Conservation (phyloP, 2,888 invertebrate genomes). For the Erebia aethiops region DNA sequence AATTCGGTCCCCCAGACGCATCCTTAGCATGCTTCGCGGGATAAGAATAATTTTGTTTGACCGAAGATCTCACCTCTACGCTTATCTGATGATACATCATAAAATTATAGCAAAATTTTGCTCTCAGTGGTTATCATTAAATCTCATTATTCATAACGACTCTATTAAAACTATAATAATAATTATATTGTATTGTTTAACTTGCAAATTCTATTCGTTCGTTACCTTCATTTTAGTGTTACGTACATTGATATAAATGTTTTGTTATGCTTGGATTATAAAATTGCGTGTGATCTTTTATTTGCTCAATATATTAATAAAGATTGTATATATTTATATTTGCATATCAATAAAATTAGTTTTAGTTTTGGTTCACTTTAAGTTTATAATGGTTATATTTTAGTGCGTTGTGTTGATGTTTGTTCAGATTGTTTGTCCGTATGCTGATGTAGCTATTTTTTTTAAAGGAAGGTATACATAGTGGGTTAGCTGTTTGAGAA, state of each 20-base stretch:
- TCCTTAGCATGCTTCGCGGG: too few relatives aligned
- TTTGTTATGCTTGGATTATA: constrained; percentile 29
- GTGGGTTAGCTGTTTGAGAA: not conserved
- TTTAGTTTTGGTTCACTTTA: constrained; percentile 29
- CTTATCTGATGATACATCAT: not conserved
- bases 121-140: constrained; percentile 30
- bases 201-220: constrained; percentile 34
- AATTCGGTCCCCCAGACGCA: not conserved
- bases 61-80: not conserved
- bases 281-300: constrained; percentile 32
- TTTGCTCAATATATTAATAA: constrained; percentile 52
- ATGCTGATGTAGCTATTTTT: constrained; percentile 23
- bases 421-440: constrained; percentile 15
- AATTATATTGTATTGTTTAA: constrained; percentile 33
- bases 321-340: constrained; percentile 62
- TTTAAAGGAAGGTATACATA: not conserved
- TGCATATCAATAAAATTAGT: constrained; percentile 66
- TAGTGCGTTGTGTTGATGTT: constrained; percentile 3
- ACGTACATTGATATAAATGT: constrained; percentile 14
- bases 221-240: constrained; percentile 23
- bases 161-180: constrained; percentile 12
- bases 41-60: not conserved
- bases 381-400: constrained; percentile 2
- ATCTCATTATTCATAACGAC: constrained; percentile 24
- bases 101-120: constrained; percentile 25